These are phyloP conservation scores for Onychomys torridus DNA, from an alignment of 2,797 vertebrate genomes.

Conservation along the genomic window DNA sequence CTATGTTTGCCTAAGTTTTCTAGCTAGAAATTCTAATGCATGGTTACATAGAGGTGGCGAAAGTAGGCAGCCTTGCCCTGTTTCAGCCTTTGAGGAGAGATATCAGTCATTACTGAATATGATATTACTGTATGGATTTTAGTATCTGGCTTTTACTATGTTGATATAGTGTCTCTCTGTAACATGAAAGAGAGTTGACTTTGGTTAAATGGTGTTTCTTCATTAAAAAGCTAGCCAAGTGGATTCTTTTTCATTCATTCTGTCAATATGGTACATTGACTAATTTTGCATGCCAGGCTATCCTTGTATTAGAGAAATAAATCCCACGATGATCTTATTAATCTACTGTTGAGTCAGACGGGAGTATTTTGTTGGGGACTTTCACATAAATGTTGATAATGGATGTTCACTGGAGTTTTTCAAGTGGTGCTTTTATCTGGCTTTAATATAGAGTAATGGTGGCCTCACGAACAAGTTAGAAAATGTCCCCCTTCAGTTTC, in stretches of 20 bases:
- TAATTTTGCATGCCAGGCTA: neutral
- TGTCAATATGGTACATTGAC: neutral
- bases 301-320: neutral
- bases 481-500: neutral
- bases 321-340: neutral
- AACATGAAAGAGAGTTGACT: neutral
- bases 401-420: neutral
- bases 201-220: neutral
- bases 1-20: neutral
- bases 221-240: neutral
- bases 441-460: neutral
- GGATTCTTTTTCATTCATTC: neutral
- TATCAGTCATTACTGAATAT: neutral
- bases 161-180: neutral
- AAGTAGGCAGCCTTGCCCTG: neutral
- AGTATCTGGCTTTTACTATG: neutral
- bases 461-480: neutral
- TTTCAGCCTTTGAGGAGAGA: neutral
- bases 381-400: neutral
- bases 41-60: neutral
- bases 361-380: neutral
- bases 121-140: neutral
- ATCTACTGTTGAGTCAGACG: neutral
- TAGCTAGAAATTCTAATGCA: neutral
- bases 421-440: neutral